phyloP scores from a whole-genome alignment of 2,888 invertebrate genomes.

The Ametastegia equiseti region DNA sequence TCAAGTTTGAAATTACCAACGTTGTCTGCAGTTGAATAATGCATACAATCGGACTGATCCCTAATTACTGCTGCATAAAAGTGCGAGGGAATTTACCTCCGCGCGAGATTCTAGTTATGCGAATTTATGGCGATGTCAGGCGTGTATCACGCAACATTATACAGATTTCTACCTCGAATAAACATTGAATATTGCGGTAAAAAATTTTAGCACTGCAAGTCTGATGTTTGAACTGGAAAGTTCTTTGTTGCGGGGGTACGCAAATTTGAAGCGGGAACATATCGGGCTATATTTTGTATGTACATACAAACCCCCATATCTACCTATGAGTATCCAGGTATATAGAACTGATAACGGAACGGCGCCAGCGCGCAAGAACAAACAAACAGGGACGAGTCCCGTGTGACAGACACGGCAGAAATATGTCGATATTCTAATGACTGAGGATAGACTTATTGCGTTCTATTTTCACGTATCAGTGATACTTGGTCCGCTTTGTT shows the following conservation, averaged over 20 bases:
- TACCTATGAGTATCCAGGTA: neutral
- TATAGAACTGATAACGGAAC: slow-evolving; percentile 29
- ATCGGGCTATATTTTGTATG: too few relatives aligned
- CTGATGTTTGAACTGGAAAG: neutral
- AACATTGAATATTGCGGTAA: neutral
- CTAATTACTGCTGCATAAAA: neutral
- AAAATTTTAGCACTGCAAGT: neutral
- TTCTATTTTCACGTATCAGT: slow-evolving; percentile 49
- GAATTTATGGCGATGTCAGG: neutral
- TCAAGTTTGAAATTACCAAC: neutral
- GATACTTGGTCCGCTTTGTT: slow-evolving; percentile 57
- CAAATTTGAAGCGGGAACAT: neutral
- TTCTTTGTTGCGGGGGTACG: too few relatives aligned
- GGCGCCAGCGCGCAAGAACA: slow-evolving; percentile 58
- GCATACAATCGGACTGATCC: too few relatives aligned
- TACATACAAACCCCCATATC: too few relatives aligned
- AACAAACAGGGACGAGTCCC: slow-evolving; percentile 54
- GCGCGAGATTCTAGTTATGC: neutral
- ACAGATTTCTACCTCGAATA: neutral
- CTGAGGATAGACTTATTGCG: slow-evolving; percentile 31
- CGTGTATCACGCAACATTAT: too few relatives aligned
- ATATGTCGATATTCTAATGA: slow-evolving; percentile 50
- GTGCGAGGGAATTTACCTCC: neutral
- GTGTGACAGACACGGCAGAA: slow-evolving; percentile 48
- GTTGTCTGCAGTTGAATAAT: neutral